phyloP scores from a whole-genome alignment of 92 coral and sea anemone genomes.

The Bergia sp. region DNA sequence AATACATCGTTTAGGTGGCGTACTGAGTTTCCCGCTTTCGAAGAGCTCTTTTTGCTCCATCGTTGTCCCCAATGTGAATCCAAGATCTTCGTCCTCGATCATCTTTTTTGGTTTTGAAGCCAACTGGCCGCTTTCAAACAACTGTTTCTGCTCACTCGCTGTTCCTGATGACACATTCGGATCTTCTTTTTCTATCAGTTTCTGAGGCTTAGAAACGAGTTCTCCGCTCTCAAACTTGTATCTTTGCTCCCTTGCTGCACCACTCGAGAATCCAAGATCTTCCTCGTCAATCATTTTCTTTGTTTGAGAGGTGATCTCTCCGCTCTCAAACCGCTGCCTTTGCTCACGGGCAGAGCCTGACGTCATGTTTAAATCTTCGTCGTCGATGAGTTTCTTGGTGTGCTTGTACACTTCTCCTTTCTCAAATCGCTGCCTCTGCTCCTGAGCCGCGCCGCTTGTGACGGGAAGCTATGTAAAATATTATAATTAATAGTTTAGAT shows the following conservation, averaged over 20 bases:
- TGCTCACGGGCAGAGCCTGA: constrained; percentile 43
- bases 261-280: constrained; percentile 36
- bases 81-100: constrained; percentile 25
- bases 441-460: constrained; percentile 18
- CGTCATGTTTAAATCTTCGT: constrained; percentile 12
- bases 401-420: constrained; percentile 28
- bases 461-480: constrained; percentile 9
- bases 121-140: constrained; percentile 35
- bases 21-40: not conserved
- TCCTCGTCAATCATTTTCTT: constrained; percentile 40
- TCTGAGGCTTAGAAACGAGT: constrained; percentile 21
- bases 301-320: constrained; percentile 16
- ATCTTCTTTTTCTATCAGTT: constrained; percentile 34
- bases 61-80: not conserved
- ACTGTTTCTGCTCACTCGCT: constrained; percentile 24
- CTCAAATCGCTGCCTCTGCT: constrained; percentile 35
- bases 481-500: too few species aligned
- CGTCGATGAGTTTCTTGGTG: constrained; percentile 30
- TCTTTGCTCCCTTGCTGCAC: constrained; percentile 29
- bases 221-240: constrained; percentile 46
- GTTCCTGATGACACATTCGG: constrained; percentile 20
- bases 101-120: constrained; percentile 8
- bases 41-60: constrained; percentile 25
- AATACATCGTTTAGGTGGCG: not conserved
- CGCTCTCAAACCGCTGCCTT: constrained; percentile 42